These are phyloP conservation scores for Lanistes nyassanus DNA, from an alignment of 1,140 invertebrate species.

Conservation along the genomic window DNA sequence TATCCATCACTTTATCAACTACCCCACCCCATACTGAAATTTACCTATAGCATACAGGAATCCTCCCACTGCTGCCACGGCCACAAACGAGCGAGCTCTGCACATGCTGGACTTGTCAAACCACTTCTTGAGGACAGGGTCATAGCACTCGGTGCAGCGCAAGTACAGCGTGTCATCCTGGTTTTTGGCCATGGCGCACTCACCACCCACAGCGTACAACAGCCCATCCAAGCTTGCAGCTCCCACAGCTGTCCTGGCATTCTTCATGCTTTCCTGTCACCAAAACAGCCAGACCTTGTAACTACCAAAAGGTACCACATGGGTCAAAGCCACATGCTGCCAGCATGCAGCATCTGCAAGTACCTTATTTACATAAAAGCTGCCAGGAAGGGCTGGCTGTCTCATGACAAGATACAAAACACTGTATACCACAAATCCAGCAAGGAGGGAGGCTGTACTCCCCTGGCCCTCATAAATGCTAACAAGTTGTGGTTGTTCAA, in stretches of 20 bases:
- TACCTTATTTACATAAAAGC: too few relatives aligned
- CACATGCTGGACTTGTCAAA: conserved; percentile 78
- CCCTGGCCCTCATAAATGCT: too few relatives aligned
- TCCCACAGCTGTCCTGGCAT: conserved; percentile 63
- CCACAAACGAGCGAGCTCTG: conserved; percentile 87
- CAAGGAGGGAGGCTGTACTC: too few relatives aligned
- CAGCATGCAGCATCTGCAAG: too few relatives aligned
- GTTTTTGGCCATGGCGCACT: conserved; percentile 69
- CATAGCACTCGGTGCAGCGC: conserved; percentile 81
- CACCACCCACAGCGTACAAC: conserved; percentile 67
- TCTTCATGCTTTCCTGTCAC: conserved; percentile 57
- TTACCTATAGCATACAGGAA: conserved; percentile 88
- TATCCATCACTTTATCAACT: too few relatives aligned
- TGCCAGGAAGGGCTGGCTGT: too few relatives aligned
- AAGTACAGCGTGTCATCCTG: conserved; percentile 81
- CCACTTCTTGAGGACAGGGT: conserved; percentile 78
- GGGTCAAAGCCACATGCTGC: too few relatives aligned
- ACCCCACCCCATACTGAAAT: conserved; percentile 11
- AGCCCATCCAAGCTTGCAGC: conserved; percentile 55
- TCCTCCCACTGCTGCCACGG: conserved; percentile 85
- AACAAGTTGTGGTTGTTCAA: too few relatives aligned
- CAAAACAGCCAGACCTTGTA: neutral
- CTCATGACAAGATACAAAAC: too few relatives aligned
- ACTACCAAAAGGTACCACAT: neutral
- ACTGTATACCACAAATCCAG: too few relatives aligned